phyloP scores from a whole-genome alignment of 2,797 vertebrate genomes.

The Chanos chanos region DNA sequence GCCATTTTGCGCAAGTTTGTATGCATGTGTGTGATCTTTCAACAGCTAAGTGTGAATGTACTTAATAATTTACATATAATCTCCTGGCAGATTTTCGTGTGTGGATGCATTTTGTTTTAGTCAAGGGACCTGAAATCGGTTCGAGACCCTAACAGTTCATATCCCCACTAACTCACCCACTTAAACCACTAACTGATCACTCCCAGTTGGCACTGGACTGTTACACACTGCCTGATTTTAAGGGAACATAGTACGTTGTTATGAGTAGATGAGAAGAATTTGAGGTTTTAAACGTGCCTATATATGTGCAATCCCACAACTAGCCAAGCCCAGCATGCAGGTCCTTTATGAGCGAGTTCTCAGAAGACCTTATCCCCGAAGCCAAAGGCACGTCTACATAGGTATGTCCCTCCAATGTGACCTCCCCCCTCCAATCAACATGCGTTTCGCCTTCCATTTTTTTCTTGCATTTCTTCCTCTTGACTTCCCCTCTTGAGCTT shows the following conservation, averaged over 20 bases:
- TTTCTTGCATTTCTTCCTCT: conserved; percentile 47
- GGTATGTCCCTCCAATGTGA: conserved; percentile 84
- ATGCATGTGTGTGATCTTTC: not conserved
- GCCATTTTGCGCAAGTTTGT: not conserved
- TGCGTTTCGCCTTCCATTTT: conserved; percentile 46
- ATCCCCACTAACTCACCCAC: conserved; percentile 2
- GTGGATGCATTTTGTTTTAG: not conserved
- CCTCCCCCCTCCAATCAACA: conserved; percentile 50
- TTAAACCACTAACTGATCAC: conserved; percentile 11
- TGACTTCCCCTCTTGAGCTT: conserved; percentile 1
- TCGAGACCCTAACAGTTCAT: not conserved
- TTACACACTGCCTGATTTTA: conserved; percentile 16
- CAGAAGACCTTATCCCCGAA: conserved; percentile 96
- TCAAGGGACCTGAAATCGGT: not conserved
- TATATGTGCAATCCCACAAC: conserved; percentile 96
- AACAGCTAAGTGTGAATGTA: not conserved
- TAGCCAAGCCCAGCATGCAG: conserved; percentile 99
- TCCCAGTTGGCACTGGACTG: not conserved
- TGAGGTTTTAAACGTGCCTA: conserved; percentile 81
- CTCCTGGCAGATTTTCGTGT: not conserved
- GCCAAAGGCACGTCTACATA: conserved; percentile 90
- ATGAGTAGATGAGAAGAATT: conserved; percentile 39
- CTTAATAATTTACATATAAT: not conserved
- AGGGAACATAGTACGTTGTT: conserved; percentile 14
- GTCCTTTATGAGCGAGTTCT: conserved; percentile 99